These are phyloP conservation scores for Aporophyla nigra DNA, from an alignment of 2,888 invertebrate species.

Conservation along the genomic window DNA sequence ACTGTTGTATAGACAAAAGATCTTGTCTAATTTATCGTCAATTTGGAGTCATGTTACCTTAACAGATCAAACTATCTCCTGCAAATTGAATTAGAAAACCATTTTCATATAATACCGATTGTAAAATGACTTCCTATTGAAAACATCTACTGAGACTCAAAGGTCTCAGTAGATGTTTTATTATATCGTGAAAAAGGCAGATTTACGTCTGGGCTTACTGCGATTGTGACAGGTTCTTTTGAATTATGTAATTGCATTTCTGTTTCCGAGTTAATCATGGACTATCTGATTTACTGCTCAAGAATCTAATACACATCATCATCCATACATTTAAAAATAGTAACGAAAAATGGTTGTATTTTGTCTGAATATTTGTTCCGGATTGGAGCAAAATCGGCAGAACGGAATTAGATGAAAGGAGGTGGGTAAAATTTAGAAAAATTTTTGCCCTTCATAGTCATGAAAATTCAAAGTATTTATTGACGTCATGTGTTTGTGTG, in stretches of 20 bases:
- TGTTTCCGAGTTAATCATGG: not conserved
- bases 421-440: no score
- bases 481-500: no score
- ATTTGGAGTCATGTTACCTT: conserved; percentile 33
- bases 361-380: no score
- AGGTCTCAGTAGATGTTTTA: not conserved
- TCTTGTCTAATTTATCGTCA: conserved; percentile 40
- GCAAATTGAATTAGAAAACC: conserved; percentile 32
- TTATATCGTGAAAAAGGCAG: not conserved
- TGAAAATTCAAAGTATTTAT: no score
- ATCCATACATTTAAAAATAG: no score
- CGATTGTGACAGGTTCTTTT: not conserved
- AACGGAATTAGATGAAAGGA: no score
- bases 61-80: conserved; percentile 21
- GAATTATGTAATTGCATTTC: not conserved
- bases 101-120: conserved; percentile 3
- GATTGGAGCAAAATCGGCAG: no score
- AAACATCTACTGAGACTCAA: no score
- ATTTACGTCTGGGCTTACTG: not conserved
- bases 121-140: conserved; percentile 3
- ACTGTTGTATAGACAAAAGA: conserved; percentile 13
- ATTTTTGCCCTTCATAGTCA: no score
- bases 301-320: no score
- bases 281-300: not conserved
- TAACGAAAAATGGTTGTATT: no score